Percentiles rank a stretch among this genome's conserved stretches.
These are phyloP conservation scores for Syrmaticus mikado DNA, from an alignment of 2,113 vertebrate species.

Conservation along the genomic window DNA sequence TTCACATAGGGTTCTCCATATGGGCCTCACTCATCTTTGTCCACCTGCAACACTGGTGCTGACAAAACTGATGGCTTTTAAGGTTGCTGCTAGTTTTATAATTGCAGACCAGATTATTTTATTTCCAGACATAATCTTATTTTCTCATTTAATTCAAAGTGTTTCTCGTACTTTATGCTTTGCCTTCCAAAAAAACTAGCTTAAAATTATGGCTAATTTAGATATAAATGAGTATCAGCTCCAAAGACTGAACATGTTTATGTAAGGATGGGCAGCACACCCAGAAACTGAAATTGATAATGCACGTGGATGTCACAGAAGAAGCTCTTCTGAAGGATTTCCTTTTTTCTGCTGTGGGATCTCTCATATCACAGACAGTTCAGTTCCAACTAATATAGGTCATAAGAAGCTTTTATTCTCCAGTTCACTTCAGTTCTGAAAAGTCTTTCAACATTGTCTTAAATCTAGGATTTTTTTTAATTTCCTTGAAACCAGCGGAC, in stretches of 20 bases:
- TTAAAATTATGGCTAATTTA: not conserved
- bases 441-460: not conserved
- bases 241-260: conserved; percentile 17
- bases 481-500: not conserved
- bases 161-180: not conserved
- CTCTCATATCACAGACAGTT: not conserved
- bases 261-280: not conserved
- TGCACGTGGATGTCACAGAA: not conserved
- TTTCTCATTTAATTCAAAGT: not conserved
- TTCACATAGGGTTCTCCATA: not conserved
- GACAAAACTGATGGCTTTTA: not conserved
- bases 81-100: not conserved
- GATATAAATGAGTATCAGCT: not conserved
- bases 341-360: not conserved
- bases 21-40: not conserved
- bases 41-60: not conserved
- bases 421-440: not conserved
- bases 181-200: not conserved
- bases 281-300: conserved; percentile 13
- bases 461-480: not conserved
- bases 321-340: not conserved
- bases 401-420: not conserved
- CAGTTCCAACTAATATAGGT: not conserved
- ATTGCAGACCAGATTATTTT: not conserved
- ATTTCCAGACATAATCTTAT: not conserved